These are phyloP conservation scores for Trachymyrmex septentrionalis DNA, from an alignment of 1,140 invertebrate genomes.

Conservation along the genomic window DNA sequence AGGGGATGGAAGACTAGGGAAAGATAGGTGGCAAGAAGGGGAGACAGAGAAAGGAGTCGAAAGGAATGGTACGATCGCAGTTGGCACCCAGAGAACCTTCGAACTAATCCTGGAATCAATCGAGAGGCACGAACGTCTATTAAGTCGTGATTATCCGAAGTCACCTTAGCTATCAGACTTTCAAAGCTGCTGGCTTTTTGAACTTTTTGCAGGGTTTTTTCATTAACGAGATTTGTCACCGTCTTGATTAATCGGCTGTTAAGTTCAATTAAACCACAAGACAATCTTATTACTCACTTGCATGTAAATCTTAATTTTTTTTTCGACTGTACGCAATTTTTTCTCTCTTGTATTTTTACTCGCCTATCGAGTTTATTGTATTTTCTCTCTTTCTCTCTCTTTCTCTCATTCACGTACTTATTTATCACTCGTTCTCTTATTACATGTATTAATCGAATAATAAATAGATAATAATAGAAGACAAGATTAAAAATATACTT, in stretches of 20 bases:
- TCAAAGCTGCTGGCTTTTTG: not conserved
- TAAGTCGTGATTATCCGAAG: slow-evolving; percentile 69
- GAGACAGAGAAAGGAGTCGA: slow-evolving; percentile 42
- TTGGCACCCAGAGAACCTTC: slow-evolving; percentile 80
- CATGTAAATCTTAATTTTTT: not conserved
- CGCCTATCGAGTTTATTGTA: not conserved
- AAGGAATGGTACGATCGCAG: slow-evolving; percentile 79
- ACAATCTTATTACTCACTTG: not conserved
- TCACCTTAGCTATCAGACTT: slow-evolving; percentile 33
- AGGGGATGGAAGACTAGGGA: slow-evolving; percentile 57
- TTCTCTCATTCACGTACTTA: no score
- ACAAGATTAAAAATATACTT: not conserved
- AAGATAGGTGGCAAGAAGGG: slow-evolving; percentile 33
- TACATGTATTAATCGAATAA: no score
- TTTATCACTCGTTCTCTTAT: not conserved
- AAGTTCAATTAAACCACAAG: not conserved
- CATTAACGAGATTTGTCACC: slow-evolving; percentile 37
- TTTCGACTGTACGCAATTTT: not conserved
- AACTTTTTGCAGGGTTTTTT: slow-evolving; percentile 25
- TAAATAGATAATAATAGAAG: not conserved
- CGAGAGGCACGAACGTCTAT: slow-evolving; percentile 78
- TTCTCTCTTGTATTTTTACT: not conserved
- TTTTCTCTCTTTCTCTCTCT: not conserved
- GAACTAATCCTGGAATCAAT: slow-evolving; percentile 83
- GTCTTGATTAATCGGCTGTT: not conserved